These are phyloP conservation scores for Urosaurus nigricauda DNA, from an alignment of 2,797 vertebrate species.

Conservation along the genomic window DNA sequence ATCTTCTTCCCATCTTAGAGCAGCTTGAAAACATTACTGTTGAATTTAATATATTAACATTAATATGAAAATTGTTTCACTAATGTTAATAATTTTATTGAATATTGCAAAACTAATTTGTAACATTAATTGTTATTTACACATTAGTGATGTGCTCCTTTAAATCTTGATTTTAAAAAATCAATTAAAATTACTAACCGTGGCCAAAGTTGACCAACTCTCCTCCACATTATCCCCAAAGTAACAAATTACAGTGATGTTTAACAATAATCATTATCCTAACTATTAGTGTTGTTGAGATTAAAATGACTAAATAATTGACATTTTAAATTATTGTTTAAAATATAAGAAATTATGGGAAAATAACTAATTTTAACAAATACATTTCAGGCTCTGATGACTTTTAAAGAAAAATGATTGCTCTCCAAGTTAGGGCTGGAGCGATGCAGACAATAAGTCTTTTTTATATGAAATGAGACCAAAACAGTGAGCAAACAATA, in stretches of 20 bases:
- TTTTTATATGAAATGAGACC: background rate
- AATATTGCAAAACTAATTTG: too few relatives aligned
- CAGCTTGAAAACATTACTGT: too few relatives aligned
- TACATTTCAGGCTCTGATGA: background rate
- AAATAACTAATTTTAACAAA: background rate
- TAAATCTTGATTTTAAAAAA: background rate
- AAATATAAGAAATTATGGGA: background rate
- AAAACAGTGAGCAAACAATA: background rate
- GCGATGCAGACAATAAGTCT: background rate
- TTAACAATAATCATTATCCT: background rate
- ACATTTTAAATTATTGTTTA: background rate
- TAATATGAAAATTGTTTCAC: too few relatives aligned
- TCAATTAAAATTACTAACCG: background rate
- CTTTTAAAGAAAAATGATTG: background rate
- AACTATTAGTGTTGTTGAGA: background rate
- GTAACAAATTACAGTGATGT: background rate
- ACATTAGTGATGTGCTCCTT: too few relatives aligned
- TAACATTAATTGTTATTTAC: too few relatives aligned
- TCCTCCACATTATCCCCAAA: background rate
- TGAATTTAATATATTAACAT: too few relatives aligned
- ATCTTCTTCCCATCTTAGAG: too few relatives aligned
- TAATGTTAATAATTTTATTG: too few relatives aligned
- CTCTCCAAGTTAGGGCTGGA: background rate
- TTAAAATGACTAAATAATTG: background rate
- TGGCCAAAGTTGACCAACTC: background rate